A percentile compares a stretch with the other conserved stretches of the same genome.
These are phyloP conservation scores for Pseudolaguvia tuberculata DNA, from an alignment of 2,113 vertebrate species.

Conservation along the genomic window DNA sequence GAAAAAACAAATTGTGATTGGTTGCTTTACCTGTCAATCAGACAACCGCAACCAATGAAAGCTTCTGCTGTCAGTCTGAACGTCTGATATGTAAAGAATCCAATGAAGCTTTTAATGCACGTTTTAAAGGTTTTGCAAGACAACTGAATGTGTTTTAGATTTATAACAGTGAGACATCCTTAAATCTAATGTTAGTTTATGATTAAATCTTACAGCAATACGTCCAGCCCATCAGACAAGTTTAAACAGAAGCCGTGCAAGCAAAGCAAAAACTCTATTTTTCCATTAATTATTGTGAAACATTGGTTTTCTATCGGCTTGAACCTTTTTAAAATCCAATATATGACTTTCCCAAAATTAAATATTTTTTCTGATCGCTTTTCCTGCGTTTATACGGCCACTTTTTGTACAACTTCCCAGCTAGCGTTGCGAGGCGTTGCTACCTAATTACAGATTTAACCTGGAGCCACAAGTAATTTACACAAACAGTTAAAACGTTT, in stretches of 20 bases:
- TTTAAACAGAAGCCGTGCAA: not conserved
- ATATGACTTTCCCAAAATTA: not conserved
- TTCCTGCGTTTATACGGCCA: not conserved
- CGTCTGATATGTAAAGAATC: no score
- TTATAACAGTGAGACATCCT: not conserved
- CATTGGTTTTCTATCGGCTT: not conserved
- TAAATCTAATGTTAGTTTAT: not conserved
- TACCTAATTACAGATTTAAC: not conserved
- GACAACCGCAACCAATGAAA: no score
- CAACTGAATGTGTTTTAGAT: no score
- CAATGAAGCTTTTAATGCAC: no score
- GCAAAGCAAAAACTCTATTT: not conserved
- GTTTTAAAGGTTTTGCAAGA: no score
- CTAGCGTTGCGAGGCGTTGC: not conserved
- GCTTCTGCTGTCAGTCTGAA: no score
- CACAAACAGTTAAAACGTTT: not conserved
- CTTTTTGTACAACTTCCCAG: not conserved
- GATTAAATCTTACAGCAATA: not conserved
- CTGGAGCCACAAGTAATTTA: not conserved
- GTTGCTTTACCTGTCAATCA: no score
- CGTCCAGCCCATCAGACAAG: not conserved
- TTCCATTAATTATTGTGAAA: not conserved
- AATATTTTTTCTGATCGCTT: not conserved
- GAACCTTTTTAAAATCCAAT: not conserved
- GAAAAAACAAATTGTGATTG: no score